Evolutionary conservation across 2,113 vertebrate species (phyloP).

Genomic region (Dolichallabes microphthalmus): DNA sequence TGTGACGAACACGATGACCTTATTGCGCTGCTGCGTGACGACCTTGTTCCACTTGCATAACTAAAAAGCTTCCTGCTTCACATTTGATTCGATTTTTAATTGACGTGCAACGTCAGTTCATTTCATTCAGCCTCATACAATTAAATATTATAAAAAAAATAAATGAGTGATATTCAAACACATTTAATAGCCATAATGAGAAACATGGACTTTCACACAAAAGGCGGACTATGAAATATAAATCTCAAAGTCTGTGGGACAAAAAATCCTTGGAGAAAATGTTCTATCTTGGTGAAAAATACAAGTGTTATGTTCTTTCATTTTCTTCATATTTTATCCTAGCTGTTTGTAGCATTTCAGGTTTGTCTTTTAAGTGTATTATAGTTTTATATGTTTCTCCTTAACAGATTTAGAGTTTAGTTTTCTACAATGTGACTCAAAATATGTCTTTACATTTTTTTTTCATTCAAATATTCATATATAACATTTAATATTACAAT

Average conservation of each 20-base stretch:
- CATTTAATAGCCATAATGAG: not conserved
- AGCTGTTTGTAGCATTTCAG: not conserved
- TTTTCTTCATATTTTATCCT: not conserved
- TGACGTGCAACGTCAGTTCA: not conserved
- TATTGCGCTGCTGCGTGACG: not conserved
- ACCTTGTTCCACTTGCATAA: not conserved
- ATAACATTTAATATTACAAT: not conserved
- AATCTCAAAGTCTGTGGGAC: not conserved
- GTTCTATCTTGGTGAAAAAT: too few species aligned
- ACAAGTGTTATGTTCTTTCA: too few species aligned
- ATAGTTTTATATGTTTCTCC: not conserved
- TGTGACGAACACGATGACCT: constrained; percentile 10
- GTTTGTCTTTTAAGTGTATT: not conserved
- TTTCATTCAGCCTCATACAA: not conserved
- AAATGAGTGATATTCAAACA: not conserved
- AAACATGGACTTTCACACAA: not conserved
- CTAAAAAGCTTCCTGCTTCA: not conserved
- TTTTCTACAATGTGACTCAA: not conserved
- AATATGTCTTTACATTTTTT: not conserved
- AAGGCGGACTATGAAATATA: not conserved
- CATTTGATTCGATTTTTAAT: not conserved
- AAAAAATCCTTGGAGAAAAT: too few species aligned
- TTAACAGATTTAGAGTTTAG: not conserved
- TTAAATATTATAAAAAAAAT: not conserved
- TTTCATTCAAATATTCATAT: not conserved